A percentile compares a stretch with the other conserved stretches of the same genome.
phyloP scores from a whole-genome alignment of 1,140 invertebrate species.

The Ericerus pela region DNA sequence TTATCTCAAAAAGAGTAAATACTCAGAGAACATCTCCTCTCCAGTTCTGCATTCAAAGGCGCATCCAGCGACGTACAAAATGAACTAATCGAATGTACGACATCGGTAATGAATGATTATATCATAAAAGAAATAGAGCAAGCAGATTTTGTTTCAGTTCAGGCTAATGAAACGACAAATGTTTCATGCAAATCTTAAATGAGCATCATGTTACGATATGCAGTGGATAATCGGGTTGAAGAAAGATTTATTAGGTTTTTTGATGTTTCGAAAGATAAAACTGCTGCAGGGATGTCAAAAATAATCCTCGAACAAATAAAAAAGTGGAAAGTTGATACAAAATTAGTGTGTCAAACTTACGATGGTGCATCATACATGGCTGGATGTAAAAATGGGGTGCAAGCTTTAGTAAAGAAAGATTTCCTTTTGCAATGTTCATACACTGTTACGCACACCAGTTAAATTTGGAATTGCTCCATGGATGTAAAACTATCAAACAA shows the following conservation, averaged over 20 bases:
- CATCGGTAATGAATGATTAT: slow-evolving; percentile 23
- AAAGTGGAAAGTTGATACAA: not conserved
- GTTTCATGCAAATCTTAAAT: slow-evolving; percentile 23
- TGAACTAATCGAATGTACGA: slow-evolving; percentile 27
- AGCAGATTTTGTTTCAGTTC: slow-evolving; percentile 25
- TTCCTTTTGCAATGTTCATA: slow-evolving; percentile 18
- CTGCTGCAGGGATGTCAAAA: not conserved
- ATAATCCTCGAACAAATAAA: not conserved
- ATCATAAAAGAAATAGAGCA: slow-evolving; percentile 27
- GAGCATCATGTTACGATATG: slow-evolving; percentile 23
- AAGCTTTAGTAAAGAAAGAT: slow-evolving; percentile 16
- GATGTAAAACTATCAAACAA: slow-evolving; percentile 13
- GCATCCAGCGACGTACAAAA: slow-evolving; percentile 27
- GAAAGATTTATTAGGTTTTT: slow-evolving; percentile 32
- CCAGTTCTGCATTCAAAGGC: slow-evolving; percentile 28
- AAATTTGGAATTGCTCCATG: slow-evolving; percentile 21
- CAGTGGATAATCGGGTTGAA: slow-evolving; percentile 44
- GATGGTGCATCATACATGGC: slow-evolving; percentile 19
- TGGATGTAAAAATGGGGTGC: slow-evolving; percentile 12
- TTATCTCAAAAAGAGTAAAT: slow-evolving; percentile 16
- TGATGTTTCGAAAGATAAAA: slow-evolving; percentile 12
- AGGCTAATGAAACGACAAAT: slow-evolving; percentile 28
- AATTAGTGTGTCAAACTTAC: slow-evolving; percentile 19
- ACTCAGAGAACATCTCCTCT: no score
- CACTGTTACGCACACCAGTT: slow-evolving; percentile 20